Base-by-base conservation (phyloP, 2,888 invertebrate species). In the Mechanitis messenoides region DNA sequence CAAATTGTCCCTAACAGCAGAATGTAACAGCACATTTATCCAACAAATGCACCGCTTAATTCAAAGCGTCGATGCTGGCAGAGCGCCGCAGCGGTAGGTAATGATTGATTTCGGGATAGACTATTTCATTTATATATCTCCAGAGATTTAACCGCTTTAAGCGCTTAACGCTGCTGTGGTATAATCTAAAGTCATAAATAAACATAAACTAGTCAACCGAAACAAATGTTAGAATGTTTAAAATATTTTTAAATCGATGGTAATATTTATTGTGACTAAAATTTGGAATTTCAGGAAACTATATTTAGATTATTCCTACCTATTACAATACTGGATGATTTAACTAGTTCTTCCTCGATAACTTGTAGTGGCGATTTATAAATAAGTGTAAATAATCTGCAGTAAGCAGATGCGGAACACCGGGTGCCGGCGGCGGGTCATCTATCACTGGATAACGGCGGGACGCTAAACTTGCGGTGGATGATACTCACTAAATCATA, bases 401-500 rank as follows among this genome's bases (percentile, higher is more conserved):
- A 79, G 77, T 78, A 80, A 84, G 81, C 77, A 79, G 81, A 84
- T 83, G 85, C 83, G 83, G 81, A 81, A 77, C 77, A 75, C 79
- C 81, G 80, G 81, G 74, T 81, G 84, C 71, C 68, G 66, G 69
- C 73, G 83, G 81, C 84, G 81, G 80, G 77, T 74, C 76, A 85
- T 85, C 85, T 78, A 83, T 85, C 85, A 84, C 78, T 66, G 62
- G 70, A 58, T 67, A 31, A 50, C 68, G 71, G 63, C 65, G 66
- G 70, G 68, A 62, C 66, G 68, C 67, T 45, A 53, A 46, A 45
- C 45, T 46, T 56, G 63, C 64, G 65, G 42, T 28, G 42, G 38
- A 7, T 2, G 35, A 5, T 35, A 35, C 35, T 35, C 31, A 31
- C 7, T 6, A 12, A 55, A 5, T n/a, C n/a, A 55, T 45, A 59